These are phyloP conservation scores for Gambusia yucatana DNA, from an alignment of 2,797 vertebrate species.

Conservation along the genomic window DNA sequence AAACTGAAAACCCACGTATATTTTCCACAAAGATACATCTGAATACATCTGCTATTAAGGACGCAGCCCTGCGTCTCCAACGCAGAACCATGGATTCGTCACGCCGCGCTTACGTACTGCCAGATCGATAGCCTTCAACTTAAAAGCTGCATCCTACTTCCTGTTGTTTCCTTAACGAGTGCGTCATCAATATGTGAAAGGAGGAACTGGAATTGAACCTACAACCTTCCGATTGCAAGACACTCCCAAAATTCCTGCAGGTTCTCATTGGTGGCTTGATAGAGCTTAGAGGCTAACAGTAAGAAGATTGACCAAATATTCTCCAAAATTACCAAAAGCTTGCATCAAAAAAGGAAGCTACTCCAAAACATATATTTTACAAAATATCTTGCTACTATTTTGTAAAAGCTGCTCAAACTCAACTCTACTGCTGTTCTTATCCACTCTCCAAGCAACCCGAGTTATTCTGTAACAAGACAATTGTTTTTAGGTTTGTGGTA, in stretches of 20 bases:
- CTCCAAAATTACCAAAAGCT: not conserved
- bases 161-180: no score
- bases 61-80: no score
- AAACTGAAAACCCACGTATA: no score
- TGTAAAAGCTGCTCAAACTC: not conserved
- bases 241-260: not conserved
- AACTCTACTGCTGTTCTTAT: not conserved
- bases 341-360: not conserved
- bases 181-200: no score
- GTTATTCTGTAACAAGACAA: not conserved
- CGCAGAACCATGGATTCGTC: no score
- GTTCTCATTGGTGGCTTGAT: not conserved
- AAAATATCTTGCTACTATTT: not conserved
- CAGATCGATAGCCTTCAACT: no score
- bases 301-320: not conserved
- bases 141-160: no score
- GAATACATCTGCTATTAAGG: no score
- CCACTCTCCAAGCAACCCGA: not conserved
- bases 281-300: not conserved
- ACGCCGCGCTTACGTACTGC: no score
- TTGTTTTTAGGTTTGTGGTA: constrained; percentile 4
- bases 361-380: not conserved
- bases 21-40: no score
- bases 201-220: no score
- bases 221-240: no score